phyloP scores from a whole-genome alignment of 2,797 vertebrate genomes.

The Nasua narica region DNA sequence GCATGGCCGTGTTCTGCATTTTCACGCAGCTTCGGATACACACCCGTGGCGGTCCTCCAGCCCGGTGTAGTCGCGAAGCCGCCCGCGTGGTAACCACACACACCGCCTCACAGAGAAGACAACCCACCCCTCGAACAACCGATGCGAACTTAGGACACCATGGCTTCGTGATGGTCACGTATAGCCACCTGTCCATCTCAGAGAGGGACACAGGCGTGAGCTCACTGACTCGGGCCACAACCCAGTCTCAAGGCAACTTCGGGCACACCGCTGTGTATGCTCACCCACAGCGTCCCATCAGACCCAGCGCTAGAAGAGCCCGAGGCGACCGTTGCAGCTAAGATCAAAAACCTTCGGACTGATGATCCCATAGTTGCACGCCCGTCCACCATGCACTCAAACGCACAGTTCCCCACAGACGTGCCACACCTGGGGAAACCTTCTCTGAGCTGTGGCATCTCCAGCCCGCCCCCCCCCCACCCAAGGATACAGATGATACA shows the following conservation, averaged over 20 bases:
- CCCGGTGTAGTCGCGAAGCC: fast-evolving
- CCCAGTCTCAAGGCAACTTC: neutral
- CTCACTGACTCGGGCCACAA: fast-evolving
- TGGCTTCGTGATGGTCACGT: neutral
- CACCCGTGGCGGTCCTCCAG: neutral
- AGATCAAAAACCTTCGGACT: neutral
- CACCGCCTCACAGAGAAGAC: neutral
- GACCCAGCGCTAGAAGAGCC: fast-evolving
- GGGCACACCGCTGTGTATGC: fast-evolving
- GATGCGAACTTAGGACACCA: neutral
- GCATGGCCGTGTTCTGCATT: fast-evolving
- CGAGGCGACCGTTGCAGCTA: fast-evolving
- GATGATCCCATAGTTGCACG: fast-evolving
- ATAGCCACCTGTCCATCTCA: no score
- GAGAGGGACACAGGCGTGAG: neutral
- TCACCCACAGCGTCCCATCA: fast-evolving
- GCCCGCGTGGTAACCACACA: fast-evolving
- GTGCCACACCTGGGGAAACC: neutral
- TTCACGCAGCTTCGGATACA: neutral
- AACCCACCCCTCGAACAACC: neutral
- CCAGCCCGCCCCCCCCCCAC: no score
- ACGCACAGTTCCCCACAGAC: no score
- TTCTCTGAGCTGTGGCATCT: neutral
- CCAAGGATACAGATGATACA: no score
- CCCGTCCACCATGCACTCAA: fast-evolving